These are phyloP conservation scores for Drosophila albomicans DNA, from an alignment of 1,140 invertebrate genomes.

Conservation along the genomic window DNA sequence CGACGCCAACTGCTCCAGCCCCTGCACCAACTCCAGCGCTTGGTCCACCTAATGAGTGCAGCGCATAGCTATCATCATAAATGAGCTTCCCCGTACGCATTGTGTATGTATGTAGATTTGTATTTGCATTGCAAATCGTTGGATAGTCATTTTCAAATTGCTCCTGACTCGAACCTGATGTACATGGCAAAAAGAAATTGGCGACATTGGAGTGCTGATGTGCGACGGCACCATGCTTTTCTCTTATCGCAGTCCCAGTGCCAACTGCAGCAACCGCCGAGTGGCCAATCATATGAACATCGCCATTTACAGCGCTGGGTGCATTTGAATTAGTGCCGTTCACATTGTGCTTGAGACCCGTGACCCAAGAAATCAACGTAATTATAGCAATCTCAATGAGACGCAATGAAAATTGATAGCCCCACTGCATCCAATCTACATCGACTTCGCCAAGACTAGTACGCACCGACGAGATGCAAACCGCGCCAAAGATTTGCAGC, in stretches of 20 bases:
- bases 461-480: slow-evolving; percentile 85
- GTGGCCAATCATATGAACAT: slow-evolving; percentile 40
- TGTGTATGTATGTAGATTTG: slow-evolving; percentile 93
- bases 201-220: slow-evolving; percentile 87
- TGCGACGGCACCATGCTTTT: slow-evolving; percentile 20
- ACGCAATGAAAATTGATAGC: slow-evolving; percentile 93
- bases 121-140: slow-evolving; percentile 93
- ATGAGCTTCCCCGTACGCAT: slow-evolving; percentile 91
- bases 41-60: slow-evolving; percentile 61
- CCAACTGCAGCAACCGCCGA: slow-evolving; percentile 9
- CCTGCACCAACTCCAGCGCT: slow-evolving; percentile 13
- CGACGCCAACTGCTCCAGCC: background rate
- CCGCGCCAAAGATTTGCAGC: slow-evolving; percentile 91
- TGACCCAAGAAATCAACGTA: slow-evolving; percentile 92
- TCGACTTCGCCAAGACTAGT: slow-evolving; percentile 82
- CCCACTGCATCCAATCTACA: slow-evolving; percentile 94
- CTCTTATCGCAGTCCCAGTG: slow-evolving; percentile 60
- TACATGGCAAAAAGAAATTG: slow-evolving; percentile 91
- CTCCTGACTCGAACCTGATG: slow-evolving; percentile 91
- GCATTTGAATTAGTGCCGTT: slow-evolving; percentile 42
- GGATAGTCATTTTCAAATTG: slow-evolving; percentile 93
- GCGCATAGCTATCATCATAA: slow-evolving; percentile 87
- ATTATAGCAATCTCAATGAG: slow-evolving; percentile 94
- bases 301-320: slow-evolving; percentile 34
- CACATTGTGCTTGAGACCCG: slow-evolving; percentile 88